Percentiles rank a stretch among this genome's conserved stretches.
phyloP scores from a whole-genome alignment of 2,888 invertebrate species.

The Creontiades dilutus region DNA sequence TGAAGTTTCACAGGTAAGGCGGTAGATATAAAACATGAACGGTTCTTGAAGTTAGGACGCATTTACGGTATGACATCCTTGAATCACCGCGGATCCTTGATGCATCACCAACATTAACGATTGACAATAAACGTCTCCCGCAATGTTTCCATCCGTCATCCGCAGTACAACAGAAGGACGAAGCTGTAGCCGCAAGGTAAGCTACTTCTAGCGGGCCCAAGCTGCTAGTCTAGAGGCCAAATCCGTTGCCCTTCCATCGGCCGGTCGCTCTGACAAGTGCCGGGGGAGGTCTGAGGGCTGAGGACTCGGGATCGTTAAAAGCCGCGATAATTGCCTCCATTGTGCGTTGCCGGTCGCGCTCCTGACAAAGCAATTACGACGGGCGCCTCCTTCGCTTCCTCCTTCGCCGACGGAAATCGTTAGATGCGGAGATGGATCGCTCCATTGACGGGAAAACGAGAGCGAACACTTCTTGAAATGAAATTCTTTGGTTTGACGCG shows the following conservation, averaged over 20 bases:
- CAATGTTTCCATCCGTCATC: background rate
- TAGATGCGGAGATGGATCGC: too few species aligned
- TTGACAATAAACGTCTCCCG: background rate
- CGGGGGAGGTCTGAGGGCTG: background rate
- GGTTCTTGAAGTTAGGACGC: too few species aligned
- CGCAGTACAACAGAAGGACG: background rate
- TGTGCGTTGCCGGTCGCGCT: background rate
- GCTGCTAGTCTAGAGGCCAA: background rate
- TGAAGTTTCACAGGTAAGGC: too few species aligned
- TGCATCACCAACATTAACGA: background rate
- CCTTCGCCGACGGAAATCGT: background rate
- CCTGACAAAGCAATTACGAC: constrained; percentile 4
- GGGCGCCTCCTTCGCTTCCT: constrained; percentile 2
- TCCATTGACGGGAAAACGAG: too few species aligned
- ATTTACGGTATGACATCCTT: too few species aligned
- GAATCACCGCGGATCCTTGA: too few species aligned
- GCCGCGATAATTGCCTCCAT: constrained; percentile 40
- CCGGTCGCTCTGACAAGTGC: background rate
- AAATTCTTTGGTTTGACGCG: too few species aligned
- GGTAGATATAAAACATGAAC: too few species aligned
- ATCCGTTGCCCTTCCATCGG: background rate
- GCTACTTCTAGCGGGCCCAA: background rate
- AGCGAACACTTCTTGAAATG: too few species aligned
- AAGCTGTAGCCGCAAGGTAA: constrained; percentile 1
- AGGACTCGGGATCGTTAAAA: constrained; percentile 7